Evolutionary conservation across 2,797 vertebrate species (phyloP), one percentile per base, ranked within the genome.

Genomic region (Austrolebias charrua): DNA sequence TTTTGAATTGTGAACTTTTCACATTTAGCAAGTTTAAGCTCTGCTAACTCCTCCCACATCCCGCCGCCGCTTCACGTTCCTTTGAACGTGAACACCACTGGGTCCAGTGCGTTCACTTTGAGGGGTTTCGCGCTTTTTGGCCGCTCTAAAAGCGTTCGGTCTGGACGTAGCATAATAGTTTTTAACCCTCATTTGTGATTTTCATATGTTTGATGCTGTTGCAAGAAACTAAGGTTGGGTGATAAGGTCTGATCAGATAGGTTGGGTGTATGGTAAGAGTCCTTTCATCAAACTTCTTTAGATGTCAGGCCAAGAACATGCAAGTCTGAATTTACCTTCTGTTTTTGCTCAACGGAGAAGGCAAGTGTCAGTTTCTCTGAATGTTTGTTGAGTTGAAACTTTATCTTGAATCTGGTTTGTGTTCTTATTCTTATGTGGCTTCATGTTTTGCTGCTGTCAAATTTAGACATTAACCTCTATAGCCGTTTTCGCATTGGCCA

Each of bases 371-470:
- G 71, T 81, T 81, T 74, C 79, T 81, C 59, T 73, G 60, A 56
- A 77, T 83, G 69, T 86, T 88, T 80, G 68, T 76, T 62, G 80
- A 81, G 67, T 66, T 80, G 80, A 88, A 91, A 91, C 82, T 67
- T 87, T 82, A 89, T 86, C 86, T 88, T 68, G 63, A 83, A 81
- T 83, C 78, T 77, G 66, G 75, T 73, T 53, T 76, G 72, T 81
- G 75, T 80, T 77, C 82, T 87, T 80, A 88, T 86, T 86, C 60
- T 71, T 57, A 84, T 82, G 63, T 54, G 46, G 67, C 68, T 66
- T 55, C 24, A 56, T 78, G 66, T 83, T 73, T 79, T 66, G 18
- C 54, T 53, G 73, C 47, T 62, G 48, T 73, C 43, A 69, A 66
- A 49, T 54, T 14, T 24, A 60, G 38, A 47, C 62, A 4, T 52